Evolutionary conservation across 2,113 vertebrate genomes (phyloP).

Genomic region (Sebastes schlegelii): DNA sequence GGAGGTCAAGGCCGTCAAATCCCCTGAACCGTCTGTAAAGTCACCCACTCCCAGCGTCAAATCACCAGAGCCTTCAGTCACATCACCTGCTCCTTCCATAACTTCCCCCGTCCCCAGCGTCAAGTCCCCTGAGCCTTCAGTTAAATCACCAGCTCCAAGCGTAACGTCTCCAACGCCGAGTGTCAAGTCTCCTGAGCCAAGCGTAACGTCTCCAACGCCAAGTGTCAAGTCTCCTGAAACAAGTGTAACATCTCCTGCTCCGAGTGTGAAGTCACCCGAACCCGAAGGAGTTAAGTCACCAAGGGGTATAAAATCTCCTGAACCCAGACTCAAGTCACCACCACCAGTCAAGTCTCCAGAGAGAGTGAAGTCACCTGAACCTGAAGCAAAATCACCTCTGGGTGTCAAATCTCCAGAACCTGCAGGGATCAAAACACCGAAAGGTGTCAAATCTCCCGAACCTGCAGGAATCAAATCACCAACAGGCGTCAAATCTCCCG

Average conservation of each 20-base stretch:
- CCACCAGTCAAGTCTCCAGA: slow-evolving; percentile 82
- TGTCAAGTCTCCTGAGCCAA: slow-evolving; percentile 86
- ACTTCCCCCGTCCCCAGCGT: slow-evolving; percentile 64
- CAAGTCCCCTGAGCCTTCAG: slow-evolving; percentile 62
- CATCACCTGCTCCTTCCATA: slow-evolving; percentile 59
- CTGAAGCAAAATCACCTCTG: slow-evolving; percentile 53
- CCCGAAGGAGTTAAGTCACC: slow-evolving; percentile 85
- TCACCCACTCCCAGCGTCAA: slow-evolving; percentile 84
- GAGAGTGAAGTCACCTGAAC: slow-evolving; percentile 83
- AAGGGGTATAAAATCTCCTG: slow-evolving; percentile 85
- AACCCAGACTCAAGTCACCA: slow-evolving; percentile 88
- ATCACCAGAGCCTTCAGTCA: slow-evolving; percentile 85
- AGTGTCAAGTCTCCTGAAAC: slow-evolving; percentile 79
- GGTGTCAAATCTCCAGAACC: slow-evolving; percentile 74
- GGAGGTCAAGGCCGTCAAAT: slow-evolving; percentile 86
- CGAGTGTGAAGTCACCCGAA: slow-evolving; percentile 82
- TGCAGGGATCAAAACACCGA: slow-evolving; percentile 56
- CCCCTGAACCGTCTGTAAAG: slow-evolving; percentile 87
- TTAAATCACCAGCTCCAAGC: slow-evolving; percentile 67
- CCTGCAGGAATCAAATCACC: slow-evolving; percentile 69
- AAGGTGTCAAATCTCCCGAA: slow-evolving; percentile 72
- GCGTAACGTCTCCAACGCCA: slow-evolving; percentile 83
- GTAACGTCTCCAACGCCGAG: slow-evolving; percentile 72
- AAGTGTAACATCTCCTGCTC: slow-evolving; percentile 69
- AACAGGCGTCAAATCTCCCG: slow-evolving; percentile 71